Evolutionary conservation across 1,140 invertebrate genomes (phyloP).

Genomic region (Daktulosphaira vitifoliae): DNA sequence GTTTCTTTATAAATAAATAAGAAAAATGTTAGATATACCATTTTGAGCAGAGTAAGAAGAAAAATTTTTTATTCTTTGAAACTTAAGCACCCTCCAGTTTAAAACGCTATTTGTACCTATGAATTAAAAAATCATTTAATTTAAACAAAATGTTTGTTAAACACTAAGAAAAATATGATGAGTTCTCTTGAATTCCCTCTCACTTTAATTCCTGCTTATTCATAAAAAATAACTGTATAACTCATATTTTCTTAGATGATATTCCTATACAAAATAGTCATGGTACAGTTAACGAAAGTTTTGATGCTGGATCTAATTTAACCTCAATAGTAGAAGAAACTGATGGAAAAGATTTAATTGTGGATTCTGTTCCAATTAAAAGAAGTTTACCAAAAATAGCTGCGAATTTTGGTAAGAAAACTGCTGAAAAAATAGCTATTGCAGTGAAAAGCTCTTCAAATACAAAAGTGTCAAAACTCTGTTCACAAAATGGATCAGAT

Average conservation of each 20-base stretch:
- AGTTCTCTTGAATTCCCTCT: too few species aligned
- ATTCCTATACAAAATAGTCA: constrained; percentile 43
- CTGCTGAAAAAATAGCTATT: constrained; percentile 38
- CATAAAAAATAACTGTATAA: too few species aligned
- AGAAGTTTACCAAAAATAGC: constrained; percentile 41
- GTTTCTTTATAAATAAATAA: too few species aligned
- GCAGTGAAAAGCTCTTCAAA: constrained; percentile 33
- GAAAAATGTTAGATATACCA: too few species aligned
- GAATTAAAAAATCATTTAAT: too few species aligned
- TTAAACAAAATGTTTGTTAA: too few species aligned
- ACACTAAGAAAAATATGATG: too few species aligned
- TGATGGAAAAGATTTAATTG: constrained; percentile 36
- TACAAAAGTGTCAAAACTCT: constrained; percentile 2
- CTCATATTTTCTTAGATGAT: constrained; percentile 40
- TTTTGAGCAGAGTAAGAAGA: too few species aligned
- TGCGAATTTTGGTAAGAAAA: constrained; percentile 41
- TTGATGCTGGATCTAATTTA: constrained; percentile 37
- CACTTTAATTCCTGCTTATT: too few species aligned
- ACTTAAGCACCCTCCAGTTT: too few species aligned
- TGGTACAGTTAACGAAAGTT: constrained; percentile 36
- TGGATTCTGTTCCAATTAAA: constrained; percentile 34
- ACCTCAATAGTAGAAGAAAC: constrained; percentile 43
- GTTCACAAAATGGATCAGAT: constrained; percentile 27
- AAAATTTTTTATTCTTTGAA: too few species aligned
- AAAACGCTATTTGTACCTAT: too few species aligned